Conservation (phyloP, 2,888 invertebrate species). For the Troilus luridus region DNA sequence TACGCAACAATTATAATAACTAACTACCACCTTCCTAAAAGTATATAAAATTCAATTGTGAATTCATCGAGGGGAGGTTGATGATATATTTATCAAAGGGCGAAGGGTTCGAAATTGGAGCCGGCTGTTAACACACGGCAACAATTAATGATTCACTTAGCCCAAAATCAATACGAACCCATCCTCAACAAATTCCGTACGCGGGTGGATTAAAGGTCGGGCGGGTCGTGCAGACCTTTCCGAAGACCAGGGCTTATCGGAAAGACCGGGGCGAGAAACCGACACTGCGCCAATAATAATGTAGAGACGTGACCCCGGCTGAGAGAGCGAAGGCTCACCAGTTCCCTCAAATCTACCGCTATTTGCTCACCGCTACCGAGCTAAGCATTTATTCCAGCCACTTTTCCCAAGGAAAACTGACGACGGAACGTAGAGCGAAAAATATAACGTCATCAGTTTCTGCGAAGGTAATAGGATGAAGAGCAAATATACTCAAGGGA, state of each 20-base stretch:
- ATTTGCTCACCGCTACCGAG: background rate
- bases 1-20: too few relatives aligned
- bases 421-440: background rate
- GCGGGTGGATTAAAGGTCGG: background rate
- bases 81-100: background rate
- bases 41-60: background rate
- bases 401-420: background rate
- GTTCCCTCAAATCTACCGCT: background rate
- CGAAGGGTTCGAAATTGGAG: background rate
- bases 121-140: background rate
- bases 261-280: background rate
- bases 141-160: background rate
- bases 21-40: background rate
- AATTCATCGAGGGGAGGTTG: background rate
- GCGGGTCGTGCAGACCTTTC: constrained; percentile 1
- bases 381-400: constrained; percentile 9
- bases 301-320: background rate
- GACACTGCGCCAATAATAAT: constrained; percentile 29
- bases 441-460: background rate
- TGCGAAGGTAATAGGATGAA: too few relatives aligned
- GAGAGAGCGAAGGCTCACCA: background rate
- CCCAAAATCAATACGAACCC: background rate
- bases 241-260: background rate
- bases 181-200: background rate
- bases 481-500: too few relatives aligned